Conservation (phyloP, 1,140 invertebrate genomes). For the Drosophila orena region DNA sequence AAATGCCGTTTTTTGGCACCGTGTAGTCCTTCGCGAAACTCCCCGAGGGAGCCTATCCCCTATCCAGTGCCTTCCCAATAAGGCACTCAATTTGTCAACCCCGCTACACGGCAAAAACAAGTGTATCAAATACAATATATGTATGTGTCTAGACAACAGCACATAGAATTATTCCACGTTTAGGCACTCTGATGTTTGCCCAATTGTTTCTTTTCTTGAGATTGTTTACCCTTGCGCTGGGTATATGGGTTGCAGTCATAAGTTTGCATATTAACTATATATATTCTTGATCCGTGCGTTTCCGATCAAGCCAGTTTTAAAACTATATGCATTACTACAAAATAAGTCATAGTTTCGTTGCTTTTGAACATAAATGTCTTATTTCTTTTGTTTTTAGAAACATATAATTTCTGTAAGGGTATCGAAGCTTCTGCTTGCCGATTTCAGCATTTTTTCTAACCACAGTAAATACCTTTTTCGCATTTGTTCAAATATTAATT, state of each 20-base stretch:
- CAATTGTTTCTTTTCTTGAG: conserved; percentile 10
- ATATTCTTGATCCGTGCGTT: too few species aligned
- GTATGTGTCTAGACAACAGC: not conserved
- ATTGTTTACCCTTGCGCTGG: not conserved
- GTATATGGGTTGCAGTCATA: too few species aligned
- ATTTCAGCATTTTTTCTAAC: too few species aligned
- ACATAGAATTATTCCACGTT: not conserved
- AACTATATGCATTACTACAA: too few species aligned
- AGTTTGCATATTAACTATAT: too few species aligned
- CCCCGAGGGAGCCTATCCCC: conserved; percentile 63
- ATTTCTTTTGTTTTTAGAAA: too few species aligned
- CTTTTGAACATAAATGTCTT: too few species aligned
- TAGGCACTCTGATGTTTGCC: conserved; percentile 6
- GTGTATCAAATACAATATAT: not conserved
- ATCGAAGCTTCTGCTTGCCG: too few species aligned
- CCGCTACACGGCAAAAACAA: not conserved
- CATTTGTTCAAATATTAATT: conserved; percentile 25
- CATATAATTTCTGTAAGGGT: too few species aligned
- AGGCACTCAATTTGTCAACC: not conserved
- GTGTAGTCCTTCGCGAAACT: conserved; percentile 52
- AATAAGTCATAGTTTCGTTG: too few species aligned
- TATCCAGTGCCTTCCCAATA: not conserved
- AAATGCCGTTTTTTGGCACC: conserved; percentile 12
- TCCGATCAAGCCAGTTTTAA: too few species aligned
- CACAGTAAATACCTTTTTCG: not conserved